Evolutionary conservation across 2,797 vertebrate genomes (phyloP).

Genomic region (Hylomyscus alleni): DNA sequence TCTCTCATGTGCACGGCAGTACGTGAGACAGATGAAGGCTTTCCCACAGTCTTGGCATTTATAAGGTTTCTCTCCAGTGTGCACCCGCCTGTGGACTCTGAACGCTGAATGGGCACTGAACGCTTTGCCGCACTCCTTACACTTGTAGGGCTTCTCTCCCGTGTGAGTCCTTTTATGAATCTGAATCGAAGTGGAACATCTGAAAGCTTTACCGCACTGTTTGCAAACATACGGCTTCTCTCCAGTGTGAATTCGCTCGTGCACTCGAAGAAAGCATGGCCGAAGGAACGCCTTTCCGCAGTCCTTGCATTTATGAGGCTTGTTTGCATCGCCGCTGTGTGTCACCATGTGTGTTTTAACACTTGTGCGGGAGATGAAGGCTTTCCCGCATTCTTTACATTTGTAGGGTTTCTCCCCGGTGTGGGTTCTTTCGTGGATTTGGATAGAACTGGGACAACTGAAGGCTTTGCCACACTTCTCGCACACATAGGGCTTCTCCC

Average conservation of each 20-base stretch:
- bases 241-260: conserved; percentile 13
- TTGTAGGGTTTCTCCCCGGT: conserved; percentile 64
- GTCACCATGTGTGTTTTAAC: conserved; percentile 62
- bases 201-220: conserved; percentile 60
- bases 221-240: neutral
- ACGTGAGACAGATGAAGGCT: conserved; percentile 62
- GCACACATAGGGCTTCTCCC: conserved; percentile 63
- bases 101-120: neutral
- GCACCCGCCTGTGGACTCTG: conserved; percentile 28
- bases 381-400: conserved; percentile 65
- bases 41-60: conserved; percentile 51
- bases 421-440: conserved; percentile 62
- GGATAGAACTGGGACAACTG: conserved; percentile 65
- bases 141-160: conserved; percentile 59
- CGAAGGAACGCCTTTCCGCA: conserved; percentile 67
- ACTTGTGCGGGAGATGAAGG: conserved; percentile 67
- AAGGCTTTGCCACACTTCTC: conserved; percentile 65
- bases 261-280: conserved; percentile 60
- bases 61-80: conserved; percentile 62
- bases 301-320: conserved; percentile 41
- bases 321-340: neutral
- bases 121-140: conserved; percentile 63
- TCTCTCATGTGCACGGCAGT: conserved; percentile 43
- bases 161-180: conserved; percentile 46
- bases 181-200: neutral